A percentile compares a stretch with the other conserved stretches of the same genome.
These are phyloP conservation scores for Ommatoiulus sabulosus DNA, from an alignment of 2,888 invertebrate species.

Conservation along the genomic window DNA sequence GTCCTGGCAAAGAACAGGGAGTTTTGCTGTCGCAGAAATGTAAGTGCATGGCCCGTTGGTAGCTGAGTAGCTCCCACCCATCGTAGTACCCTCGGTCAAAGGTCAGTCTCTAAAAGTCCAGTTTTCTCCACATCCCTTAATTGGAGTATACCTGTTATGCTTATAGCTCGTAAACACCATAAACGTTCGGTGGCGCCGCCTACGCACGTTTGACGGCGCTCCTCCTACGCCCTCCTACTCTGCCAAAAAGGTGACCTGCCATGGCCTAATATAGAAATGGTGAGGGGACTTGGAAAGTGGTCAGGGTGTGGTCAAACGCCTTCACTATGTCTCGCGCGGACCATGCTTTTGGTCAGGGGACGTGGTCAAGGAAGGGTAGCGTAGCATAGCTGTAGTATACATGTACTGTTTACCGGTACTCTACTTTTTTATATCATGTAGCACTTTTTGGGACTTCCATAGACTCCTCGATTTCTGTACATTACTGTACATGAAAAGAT, in stretches of 20 bases:
- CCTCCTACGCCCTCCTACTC: background rate
- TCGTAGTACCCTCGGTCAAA: background rate
- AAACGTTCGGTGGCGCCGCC: background rate
- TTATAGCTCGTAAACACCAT: background rate
- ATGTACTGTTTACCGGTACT: no score
- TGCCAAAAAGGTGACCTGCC: background rate
- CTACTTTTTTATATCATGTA: no score
- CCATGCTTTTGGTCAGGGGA: background rate
- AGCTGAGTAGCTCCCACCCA: no score
- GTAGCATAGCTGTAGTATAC: no score
- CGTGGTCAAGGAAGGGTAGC: no score
- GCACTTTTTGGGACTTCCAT: no score
- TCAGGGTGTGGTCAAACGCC: constrained; percentile 45
- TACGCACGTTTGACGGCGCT: background rate
- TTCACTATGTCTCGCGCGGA: background rate
- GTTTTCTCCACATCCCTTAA: background rate
- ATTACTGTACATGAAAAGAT: no score
- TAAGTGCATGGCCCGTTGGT: background rate
- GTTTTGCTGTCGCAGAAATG: background rate
- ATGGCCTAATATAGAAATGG: constrained; percentile 46
- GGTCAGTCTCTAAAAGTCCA: background rate
- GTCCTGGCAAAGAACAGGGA: background rate
- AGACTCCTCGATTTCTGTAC: no score
- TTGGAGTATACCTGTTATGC: background rate
- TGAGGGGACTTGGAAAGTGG: background rate